Base-by-base conservation (phyloP, 2,113 vertebrate genomes). In the Peromyscus maniculatus region DNA sequence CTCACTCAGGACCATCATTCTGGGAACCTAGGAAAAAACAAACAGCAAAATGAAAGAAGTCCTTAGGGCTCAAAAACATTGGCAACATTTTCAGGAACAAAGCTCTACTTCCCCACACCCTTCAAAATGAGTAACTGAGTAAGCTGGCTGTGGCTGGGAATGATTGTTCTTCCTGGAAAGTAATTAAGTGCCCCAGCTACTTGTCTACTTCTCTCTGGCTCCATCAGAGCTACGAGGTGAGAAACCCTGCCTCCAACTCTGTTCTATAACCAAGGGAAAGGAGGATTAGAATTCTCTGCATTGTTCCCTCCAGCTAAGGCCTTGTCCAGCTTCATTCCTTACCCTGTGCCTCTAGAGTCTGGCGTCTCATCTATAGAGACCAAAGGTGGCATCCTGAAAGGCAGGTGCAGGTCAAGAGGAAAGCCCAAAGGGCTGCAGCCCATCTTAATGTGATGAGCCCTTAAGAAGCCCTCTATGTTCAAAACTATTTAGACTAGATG, bases 21-120 rank as follows among this genome's bases (percentile, higher is more conserved):
- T 67, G 52, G 64, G 57, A 97, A n/a, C 83, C 26, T 59, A 28
- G 52, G 31, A 16, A 52, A 82, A 72, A 74, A 92, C 1, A 39
- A 4, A 91, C 19, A 94, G 67, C 64, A 57, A 80, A 91, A 62
- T 31, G 55, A 91, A 86, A 78, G 17, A 74, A 90, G 79, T 59
- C 62, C 26, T 90, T 66, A 28, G 43, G 24, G 87, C 12, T 92
- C 28, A 87, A 96, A 94, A 87, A 83, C 36, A 91, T 11, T 49
- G 31, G 49, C 52, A 90, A 59, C 49, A 43, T 5, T 96, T 79
- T 84, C 89, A 97, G 79, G 92, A n/a, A 59, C 46, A 92, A 88
- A 31, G 43, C 57, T 75, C 93, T 89, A 55, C 66, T 67, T 87
- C 62, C 64, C 31, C 17, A 57, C 15, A 5, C 31, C 19, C 59